phyloP scores from a whole-genome alignment of 1,140 invertebrate species.

The Lepeophtheirus salmonis region DNA sequence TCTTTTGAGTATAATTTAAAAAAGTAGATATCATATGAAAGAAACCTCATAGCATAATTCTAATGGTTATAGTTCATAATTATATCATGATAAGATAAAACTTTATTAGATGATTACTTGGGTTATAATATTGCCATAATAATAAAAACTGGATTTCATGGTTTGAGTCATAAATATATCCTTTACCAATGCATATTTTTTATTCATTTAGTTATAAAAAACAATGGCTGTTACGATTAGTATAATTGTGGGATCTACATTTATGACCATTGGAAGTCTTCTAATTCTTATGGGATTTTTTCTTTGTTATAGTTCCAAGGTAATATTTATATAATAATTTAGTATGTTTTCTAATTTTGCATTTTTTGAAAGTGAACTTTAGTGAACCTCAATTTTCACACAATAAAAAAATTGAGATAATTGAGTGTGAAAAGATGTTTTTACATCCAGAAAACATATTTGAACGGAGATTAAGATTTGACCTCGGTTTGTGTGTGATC shows the following conservation, averaged over 20 bases:
- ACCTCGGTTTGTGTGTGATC: neutral
- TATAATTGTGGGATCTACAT: slow-evolving; percentile 1
- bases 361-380: neutral
- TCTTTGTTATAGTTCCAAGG: slow-evolving; percentile 15
- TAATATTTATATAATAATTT: neutral
- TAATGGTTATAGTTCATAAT: no score
- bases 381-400: neutral
- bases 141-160: no score
- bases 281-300: slow-evolving; percentile 8
- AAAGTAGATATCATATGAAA: no score
- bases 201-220: no score
- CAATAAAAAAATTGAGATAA: neutral
- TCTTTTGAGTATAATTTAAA: no score
- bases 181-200: no score
- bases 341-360: neutral
- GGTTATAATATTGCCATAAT: no score
- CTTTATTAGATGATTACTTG: no score
- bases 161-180: no score
- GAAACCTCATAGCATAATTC: no score
- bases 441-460: neutral
- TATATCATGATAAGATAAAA: no score
- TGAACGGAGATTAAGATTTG: neutral
- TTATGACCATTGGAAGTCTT: slow-evolving; percentile 7
- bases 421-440: neutral
- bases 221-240: neutral